These are phyloP conservation scores for Labroides dimidiatus DNA, from an alignment of 2,797 vertebrate genomes.

Conservation along the genomic window DNA sequence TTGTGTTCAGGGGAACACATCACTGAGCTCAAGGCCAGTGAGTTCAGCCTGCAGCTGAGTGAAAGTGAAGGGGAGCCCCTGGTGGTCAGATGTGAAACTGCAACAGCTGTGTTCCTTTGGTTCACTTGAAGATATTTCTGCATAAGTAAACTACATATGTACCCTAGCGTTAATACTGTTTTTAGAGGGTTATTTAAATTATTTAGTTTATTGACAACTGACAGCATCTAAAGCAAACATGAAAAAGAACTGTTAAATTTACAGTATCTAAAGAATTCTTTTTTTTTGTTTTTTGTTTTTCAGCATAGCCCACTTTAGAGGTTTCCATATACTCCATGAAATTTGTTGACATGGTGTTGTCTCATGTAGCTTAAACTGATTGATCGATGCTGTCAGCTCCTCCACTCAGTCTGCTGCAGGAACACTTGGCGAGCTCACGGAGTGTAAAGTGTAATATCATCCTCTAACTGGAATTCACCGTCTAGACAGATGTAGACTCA, in stretches of 20 bases:
- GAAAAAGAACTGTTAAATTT: background rate
- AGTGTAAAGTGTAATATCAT: slow-evolving; percentile 57
- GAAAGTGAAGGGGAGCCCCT: slow-evolving; percentile 77
- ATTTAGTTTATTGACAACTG: background rate
- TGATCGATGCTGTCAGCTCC: slow-evolving; percentile 55
- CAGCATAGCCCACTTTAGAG: slow-evolving; percentile 2
- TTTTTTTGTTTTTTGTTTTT: background rate
- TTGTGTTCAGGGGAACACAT: slow-evolving; percentile 65
- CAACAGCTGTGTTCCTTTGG: slow-evolving; percentile 19
- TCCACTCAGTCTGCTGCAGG: slow-evolving; percentile 39
- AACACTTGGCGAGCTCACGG: slow-evolving; percentile 44
- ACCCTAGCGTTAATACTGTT: too few relatives aligned
- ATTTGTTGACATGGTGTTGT: slow-evolving; percentile 37
- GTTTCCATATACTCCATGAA: slow-evolving; percentile 1
- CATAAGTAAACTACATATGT: too few relatives aligned
- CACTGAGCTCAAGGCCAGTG: slow-evolving; percentile 54
- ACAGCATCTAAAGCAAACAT: background rate
- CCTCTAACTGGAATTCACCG: slow-evolving; percentile 55
- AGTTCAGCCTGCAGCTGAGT: slow-evolving; percentile 52
- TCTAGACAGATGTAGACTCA: slow-evolving; percentile 53
- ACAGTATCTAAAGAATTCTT: background rate
- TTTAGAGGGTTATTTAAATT: background rate
- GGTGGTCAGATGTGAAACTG: slow-evolving; percentile 58
- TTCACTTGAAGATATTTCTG: too few relatives aligned
- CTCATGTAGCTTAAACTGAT: slow-evolving; percentile 46